A percentile compares a stretch with the other conserved stretches of the same genome.
phyloP scores from a whole-genome alignment of 2,797 vertebrate genomes.

The Cygnus olor region DNA sequence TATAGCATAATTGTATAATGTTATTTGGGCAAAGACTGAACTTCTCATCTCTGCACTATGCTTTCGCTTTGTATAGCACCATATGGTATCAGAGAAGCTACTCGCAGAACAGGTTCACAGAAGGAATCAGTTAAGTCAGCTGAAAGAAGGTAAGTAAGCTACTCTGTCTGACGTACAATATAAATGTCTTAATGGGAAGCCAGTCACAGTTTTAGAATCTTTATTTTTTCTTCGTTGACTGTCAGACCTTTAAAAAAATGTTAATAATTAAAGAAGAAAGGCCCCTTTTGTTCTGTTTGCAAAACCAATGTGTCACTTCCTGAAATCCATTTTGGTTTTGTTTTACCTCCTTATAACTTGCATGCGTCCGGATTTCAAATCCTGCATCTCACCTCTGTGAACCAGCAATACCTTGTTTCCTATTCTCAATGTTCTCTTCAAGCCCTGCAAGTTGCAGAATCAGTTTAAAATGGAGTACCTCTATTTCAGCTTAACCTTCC shows the following conservation, averaged over 20 bases:
- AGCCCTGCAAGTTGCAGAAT: neutral
- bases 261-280: neutral
- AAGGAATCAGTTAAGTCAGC: constrained; percentile 85
- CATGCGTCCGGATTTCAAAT: neutral
- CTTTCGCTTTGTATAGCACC: constrained; percentile 83
- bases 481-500: neutral
- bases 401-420: neutral
- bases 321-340: neutral
- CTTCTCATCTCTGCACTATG: neutral
- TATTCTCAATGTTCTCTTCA: neutral
- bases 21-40: neutral
- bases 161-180: neutral
- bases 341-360: neutral
- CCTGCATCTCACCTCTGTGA: neutral
- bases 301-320: neutral
- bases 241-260: neutral
- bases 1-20: neutral
- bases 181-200: neutral
- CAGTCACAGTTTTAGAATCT: neutral
- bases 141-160: constrained; percentile 85
- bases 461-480: neutral
- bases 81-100: constrained; percentile 96
- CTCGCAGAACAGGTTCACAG: constrained; percentile 91
- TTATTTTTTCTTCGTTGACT: neutral
- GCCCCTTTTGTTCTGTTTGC: neutral